Percentiles rank a stretch among this genome's conserved stretches.
phyloP scores from a whole-genome alignment of 2,888 invertebrate genomes.

The Drosophila differens region DNA sequence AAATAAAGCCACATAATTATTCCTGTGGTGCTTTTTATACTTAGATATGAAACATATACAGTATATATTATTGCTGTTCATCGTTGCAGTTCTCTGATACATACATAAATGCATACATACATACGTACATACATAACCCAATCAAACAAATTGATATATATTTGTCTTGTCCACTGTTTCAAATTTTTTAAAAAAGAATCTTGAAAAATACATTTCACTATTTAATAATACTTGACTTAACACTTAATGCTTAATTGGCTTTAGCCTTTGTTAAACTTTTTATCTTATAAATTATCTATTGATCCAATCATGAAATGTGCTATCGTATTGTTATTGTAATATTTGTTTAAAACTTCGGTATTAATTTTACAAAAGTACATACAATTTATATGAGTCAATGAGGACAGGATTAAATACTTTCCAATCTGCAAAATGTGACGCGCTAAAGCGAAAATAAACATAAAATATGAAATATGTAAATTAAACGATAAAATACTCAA shows the following conservation, averaged over 20 bases:
- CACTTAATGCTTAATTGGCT: slow-evolving; percentile 48
- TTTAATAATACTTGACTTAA: slow-evolving; percentile 22
- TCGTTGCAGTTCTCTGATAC: neutral
- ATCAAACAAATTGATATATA: neutral
- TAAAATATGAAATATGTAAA: slow-evolving; percentile 46
- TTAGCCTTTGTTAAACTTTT: slow-evolving; percentile 53
- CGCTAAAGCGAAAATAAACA: slow-evolving; percentile 57
- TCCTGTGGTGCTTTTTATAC: neutral
- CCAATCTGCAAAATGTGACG: slow-evolving; percentile 49
- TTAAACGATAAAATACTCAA: slow-evolving; percentile 27
- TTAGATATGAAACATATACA: neutral
- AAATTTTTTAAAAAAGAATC: slow-evolving; percentile 10
- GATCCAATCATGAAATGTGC: slow-evolving; percentile 50
- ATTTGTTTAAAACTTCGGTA: slow-evolving; percentile 55
- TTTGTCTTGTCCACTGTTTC: slow-evolving; percentile 5
- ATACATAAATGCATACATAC: neutral
- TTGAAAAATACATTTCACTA: slow-evolving; percentile 17
- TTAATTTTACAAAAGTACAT: slow-evolving; percentile 36
- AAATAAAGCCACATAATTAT: neutral
- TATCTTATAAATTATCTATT: slow-evolving; percentile 47
- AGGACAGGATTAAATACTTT: slow-evolving; percentile 48
- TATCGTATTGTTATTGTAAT: slow-evolving; percentile 61
- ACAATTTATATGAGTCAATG: slow-evolving; percentile 32
- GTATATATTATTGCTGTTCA: neutral
- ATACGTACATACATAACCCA: neutral